Base-by-base conservation (phyloP, 2,888 invertebrate species). In the Microdon myrmicae region DNA sequence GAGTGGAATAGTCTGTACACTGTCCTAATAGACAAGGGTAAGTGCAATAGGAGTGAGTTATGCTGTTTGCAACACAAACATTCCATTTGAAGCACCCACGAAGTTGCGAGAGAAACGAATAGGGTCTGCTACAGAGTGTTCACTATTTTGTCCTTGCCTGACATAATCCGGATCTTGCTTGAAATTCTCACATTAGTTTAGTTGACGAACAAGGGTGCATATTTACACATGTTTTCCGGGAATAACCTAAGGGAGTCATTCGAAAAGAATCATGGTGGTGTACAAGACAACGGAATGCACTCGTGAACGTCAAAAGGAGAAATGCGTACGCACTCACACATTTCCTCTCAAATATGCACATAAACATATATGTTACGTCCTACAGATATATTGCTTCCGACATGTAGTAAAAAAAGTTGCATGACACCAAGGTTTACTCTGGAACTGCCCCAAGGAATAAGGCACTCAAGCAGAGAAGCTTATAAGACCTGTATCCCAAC, bases 121-220 rank as follows among this genome's bases (percentile, higher is more conserved):
- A 7, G 16, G 7, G n/a, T 39, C 32, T 23, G n/a, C 9, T 28
- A 10, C 16, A 20, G 29, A 55, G 34, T 31, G 34, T 13, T 44
- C 37, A 19, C 19, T 37, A 37, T 51, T 58, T 56, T 64, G 58
- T 64, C 51, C 53, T 56, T 37, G 43, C 51, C 64, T 64, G 64
- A 53, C 58, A 58, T 64, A 64, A 64, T 64, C 58, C 43, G 26
- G n/a, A n/a, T n/a, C n/a, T n/a, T n/a, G n/a, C 43, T 53, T 58
- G 58, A 64, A 58, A 64, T 64, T 58, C 51, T 64, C 64, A 43
- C 64, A 51, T 64, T 58, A 64, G 58, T 64, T 58, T 58, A 58
- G 51, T 64, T 64, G 58, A 64, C 64, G 58, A 64, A 53, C 47
- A 9, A 38, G 51, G 23, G 47, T 9, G 31, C 41, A 58, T 61